Base-by-base conservation (phyloP, 1,140 invertebrate species). In the Rhagoletis zephyria region DNA sequence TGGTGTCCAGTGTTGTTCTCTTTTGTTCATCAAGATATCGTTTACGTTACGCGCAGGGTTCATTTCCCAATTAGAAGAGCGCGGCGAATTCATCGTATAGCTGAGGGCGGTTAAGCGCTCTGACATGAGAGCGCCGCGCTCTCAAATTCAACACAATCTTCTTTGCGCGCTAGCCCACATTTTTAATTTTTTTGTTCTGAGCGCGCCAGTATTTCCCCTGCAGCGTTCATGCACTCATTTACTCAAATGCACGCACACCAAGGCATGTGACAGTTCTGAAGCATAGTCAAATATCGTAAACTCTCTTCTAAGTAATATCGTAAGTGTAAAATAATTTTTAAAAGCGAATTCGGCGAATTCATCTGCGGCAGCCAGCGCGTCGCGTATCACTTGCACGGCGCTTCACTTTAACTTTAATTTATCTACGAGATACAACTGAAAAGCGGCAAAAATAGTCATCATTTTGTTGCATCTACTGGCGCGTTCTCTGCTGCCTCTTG, bases 261-360 rank as follows among this genome's bases (percentile, higher is more conserved):
- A 19, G 48, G 56, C 19, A 19, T 56, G 9, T 56, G 48, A 56
- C 9, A 63, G 48, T 0, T 45, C 48, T 12, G 16, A 42, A 12
- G 14, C 5, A 2, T 74, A 10, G 74, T 30, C n/a, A 56, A 56
- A 81, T 81, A 81, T 51, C 74, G 74, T 81, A 81, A 81, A 56
- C 42, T 19, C 74, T 19, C 48, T 74, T 6, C 0, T 48, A 56
- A 1, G 48, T 4, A 19, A 81, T 81, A 81, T 59, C 74, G 74
- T 81, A 81, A 81, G 67, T 16, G 14, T 0, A 74, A 81, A 3
- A 56, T 30, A 51, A 14, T 59, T 74, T 56, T 81, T 7, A 42
- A 30, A 30, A 81, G 74, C 74, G 74, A 81, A 81, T 56, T n/a
- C 45, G 30, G 48, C 45, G 74, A 81, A 81, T 56, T 81, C 10